These are phyloP conservation scores for Metaphire vulgaris DNA, from an alignment of 1,140 invertebrate genomes.

Conservation along the genomic window DNA sequence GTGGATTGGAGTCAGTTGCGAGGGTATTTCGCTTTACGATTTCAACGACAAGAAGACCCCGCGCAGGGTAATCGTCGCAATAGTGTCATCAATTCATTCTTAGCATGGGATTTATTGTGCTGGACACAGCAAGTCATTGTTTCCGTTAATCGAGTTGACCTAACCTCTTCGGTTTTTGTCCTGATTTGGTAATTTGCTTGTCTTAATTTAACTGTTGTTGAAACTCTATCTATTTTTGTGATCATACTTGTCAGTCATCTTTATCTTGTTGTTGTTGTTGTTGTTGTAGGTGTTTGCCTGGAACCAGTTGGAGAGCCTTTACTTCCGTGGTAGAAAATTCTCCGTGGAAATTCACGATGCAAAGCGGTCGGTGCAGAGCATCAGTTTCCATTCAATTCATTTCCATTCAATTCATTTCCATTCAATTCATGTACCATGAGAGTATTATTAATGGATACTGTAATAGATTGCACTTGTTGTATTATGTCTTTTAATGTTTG, in stretches of 20 bases:
- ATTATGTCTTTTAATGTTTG: no score
- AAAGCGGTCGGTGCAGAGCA: no score
- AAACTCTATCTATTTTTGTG: background rate
- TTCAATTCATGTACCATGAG: no score
- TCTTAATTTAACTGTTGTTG: background rate
- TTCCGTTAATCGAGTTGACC: background rate
- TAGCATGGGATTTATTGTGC: background rate
- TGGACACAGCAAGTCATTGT: background rate
- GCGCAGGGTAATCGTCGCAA: slow-evolving; percentile 46
- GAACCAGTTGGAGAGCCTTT: slow-evolving; percentile 59
- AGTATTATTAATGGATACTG: no score
- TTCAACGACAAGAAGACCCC: slow-evolving; percentile 55
- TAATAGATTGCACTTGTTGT: no score
- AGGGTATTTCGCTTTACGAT: slow-evolving; percentile 57
- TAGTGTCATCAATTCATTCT: background rate
- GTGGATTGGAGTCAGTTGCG: slow-evolving; percentile 57
- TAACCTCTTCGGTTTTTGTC: background rate
- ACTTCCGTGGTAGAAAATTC: slow-evolving; percentile 59
- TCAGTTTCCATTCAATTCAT: no score
- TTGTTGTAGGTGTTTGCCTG: slow-evolving; percentile 55
- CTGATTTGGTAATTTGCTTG: background rate
- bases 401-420: no score
- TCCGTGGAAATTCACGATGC: slow-evolving; percentile 61
- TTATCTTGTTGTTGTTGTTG: no score
- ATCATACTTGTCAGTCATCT: no score